Percentiles rank a stretch among this genome's conserved stretches.
phyloP scores from a whole-genome alignment of 1,140 invertebrate species.

The Choristoneura fumiferana region DNA sequence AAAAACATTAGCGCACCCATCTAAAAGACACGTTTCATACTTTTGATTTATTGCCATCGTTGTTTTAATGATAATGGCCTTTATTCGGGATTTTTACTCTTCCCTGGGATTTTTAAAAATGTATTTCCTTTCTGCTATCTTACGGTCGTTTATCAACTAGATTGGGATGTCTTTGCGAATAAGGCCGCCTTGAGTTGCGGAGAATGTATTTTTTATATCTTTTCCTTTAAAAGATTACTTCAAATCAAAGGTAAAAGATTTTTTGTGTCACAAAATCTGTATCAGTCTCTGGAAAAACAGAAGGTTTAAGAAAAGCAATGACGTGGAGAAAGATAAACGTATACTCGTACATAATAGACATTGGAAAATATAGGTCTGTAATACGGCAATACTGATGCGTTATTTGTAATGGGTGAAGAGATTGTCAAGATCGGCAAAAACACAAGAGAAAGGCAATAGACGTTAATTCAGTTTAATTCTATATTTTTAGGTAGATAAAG shows the following conservation, averaged over 20 bases:
- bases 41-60: constrained; percentile 53
- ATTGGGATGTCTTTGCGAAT: constrained; percentile 43
- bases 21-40: constrained; percentile 40
- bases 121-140: constrained; percentile 45
- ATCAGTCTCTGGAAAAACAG: too few relatives aligned
- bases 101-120: constrained; percentile 41
- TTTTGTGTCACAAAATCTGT: too few relatives aligned
- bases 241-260: constrained; percentile 18
- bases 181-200: constrained; percentile 25
- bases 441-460: too few relatives aligned
- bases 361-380: too few relatives aligned
- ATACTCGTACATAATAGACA: too few relatives aligned
- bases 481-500: too few relatives aligned
- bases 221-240: constrained; percentile 1
- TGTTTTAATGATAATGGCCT: constrained; percentile 51
- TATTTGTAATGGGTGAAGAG: too few relatives aligned
- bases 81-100: constrained; percentile 41
- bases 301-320: neutral
- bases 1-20: constrained; percentile 33
- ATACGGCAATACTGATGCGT: too few relatives aligned
- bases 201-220: constrained; percentile 17
- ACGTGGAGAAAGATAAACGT: too few relatives aligned
- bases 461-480: too few relatives aligned
- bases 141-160: constrained; percentile 48
- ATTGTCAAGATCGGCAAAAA: too few relatives aligned